Evolutionary conservation across 2,113 vertebrate species (phyloP).

Genomic region (Taxidea taxus): DNA sequence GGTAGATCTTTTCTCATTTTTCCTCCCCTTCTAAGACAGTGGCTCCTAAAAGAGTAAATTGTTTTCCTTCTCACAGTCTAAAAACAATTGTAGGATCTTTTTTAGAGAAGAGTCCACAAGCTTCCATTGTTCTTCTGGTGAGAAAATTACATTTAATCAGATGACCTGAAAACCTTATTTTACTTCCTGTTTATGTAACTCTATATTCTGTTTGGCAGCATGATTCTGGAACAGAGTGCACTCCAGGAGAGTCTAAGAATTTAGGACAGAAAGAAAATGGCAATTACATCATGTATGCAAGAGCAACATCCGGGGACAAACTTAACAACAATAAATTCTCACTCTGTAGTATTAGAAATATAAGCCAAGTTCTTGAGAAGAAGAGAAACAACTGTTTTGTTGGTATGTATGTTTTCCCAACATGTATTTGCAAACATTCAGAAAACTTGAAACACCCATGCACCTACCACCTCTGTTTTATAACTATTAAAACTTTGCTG

Average conservation of each 20-base stretch:
- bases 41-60: neutral
- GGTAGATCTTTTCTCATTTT: neutral
- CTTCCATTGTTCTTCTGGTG: conserved; percentile 46
- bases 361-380: conserved; percentile 93
- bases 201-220: conserved; percentile 86
- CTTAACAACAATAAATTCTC: conserved; percentile 99
- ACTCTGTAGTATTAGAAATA: conserved; percentile 94
- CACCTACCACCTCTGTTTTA: neutral
- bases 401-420: conserved; percentile 84
- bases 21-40: neutral
- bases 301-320: conserved; percentile 97
- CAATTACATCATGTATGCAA: conserved; percentile 99
- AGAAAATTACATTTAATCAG: conserved; percentile 47
- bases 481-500: neutral
- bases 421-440: neutral
- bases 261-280: conserved; percentile 92
- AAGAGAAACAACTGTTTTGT: conserved; percentile 95
- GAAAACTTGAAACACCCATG: neutral
- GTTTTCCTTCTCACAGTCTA: conserved; percentile 10
- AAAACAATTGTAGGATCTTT: neutral
- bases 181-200: conserved; percentile 49
- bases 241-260: conserved; percentile 94
- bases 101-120: neutral
- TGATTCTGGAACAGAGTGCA: conserved; percentile 96
- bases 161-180: conserved; percentile 62